Base-by-base conservation (phyloP, 2,113 vertebrate species). In the Pangasianodon hypophthalmus region DNA sequence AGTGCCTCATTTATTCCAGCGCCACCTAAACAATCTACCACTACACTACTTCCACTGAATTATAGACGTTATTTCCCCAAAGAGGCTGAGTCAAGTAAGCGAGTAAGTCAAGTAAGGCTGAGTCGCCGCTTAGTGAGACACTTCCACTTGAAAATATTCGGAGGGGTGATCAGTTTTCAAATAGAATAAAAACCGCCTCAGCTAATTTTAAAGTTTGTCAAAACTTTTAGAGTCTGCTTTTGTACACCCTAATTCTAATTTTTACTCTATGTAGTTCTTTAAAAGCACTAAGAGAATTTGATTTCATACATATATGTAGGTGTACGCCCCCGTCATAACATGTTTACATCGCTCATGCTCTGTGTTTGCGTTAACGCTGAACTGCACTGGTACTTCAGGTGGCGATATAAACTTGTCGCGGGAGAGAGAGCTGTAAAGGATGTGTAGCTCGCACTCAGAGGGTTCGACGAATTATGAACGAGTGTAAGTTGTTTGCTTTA, bases 241-340 rank as follows among this genome's bases (percentile, higher is more conserved):
- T 62, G 1, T 6, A 60, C 1, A 0, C 0, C 0, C 1, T 6
- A 24, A 21, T 60, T 7, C 3, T 7, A 7, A 41, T 18, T 19
- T 75, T 10, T 73, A 73, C 73, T 10, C 24, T 13, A 4, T 26
- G 41, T 16, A 48, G 41, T 21, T 48, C 5, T 41, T 71, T 69
- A 18, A 18, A 54, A 71, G 18, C 16, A 19, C 32, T 19, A 73
- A 73, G 5, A 41, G 1, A 73, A 73, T 73, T 41, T 8, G 32
- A 18, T 6, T 19, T 41, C 16, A 41, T 5, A 73, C 16, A 19
- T 73, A 41, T 19, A 6, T 8, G 0, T 3, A 46, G 18, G 0
- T 26, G 73, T 0, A 10, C 73, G 26, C 73, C 73, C 41, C 41
- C n/a, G 3, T 46, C 1, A 3, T n/a, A 0, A 10, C 46, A 50